These are phyloP conservation scores for Tadarida brasiliensis DNA, from an alignment of 2,797 vertebrate species.

Conservation along the genomic window DNA sequence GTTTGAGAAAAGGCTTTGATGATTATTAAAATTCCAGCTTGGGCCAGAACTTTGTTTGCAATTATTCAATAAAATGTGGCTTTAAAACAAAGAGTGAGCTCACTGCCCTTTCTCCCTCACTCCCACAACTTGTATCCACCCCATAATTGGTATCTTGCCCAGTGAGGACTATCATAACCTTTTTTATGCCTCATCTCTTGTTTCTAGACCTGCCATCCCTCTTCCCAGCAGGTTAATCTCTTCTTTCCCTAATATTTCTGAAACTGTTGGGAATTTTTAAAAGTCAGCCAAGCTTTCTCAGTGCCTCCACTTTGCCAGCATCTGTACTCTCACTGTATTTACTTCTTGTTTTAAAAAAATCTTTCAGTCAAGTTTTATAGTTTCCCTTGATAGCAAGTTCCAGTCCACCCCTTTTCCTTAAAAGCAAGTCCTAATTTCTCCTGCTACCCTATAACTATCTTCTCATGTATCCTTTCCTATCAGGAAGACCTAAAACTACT, in stretches of 20 bases:
- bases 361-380: background rate
- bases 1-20: constrained; percentile 27
- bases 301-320: background rate
- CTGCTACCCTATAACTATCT: background rate
- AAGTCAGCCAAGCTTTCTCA: constrained; percentile 32
- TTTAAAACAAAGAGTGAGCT: constrained; percentile 39
- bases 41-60: constrained; percentile 50
- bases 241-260: background rate
- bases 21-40: constrained; percentile 24
- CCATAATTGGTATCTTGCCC: background rate
- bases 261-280: constrained; percentile 24
- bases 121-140: background rate
- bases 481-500: background rate
- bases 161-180: background rate
- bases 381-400: constrained; percentile 29
- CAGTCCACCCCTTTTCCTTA: background rate
- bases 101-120: background rate
- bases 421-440: constrained; percentile 57
- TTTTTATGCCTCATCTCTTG: background rate
- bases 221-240: background rate
- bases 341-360: constrained; percentile 53
- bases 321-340: background rate
- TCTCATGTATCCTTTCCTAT: background rate
- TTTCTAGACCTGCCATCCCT: background rate
- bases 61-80: constrained; percentile 8